Evolutionary conservation across 2,888 invertebrate species (phyloP), one percentile per base, ranked within the genome.

Genomic region (Brenthis daphne): DNA sequence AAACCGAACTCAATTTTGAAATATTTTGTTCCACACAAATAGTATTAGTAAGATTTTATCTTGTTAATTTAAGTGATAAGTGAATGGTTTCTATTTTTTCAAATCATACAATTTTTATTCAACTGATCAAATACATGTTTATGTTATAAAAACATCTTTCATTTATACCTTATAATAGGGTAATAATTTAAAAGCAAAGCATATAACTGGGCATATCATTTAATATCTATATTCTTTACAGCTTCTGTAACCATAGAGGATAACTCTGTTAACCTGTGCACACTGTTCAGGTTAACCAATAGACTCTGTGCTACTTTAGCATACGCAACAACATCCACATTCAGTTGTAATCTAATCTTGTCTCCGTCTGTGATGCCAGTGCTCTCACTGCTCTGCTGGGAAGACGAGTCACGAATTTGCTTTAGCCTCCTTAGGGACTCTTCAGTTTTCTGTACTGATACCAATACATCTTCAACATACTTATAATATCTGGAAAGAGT

Each of bases 401-500:
- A 80, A 58, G 83, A 81, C 81, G 93, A 94, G 70, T 96, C 96
- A 73, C 97, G 94, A 24, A 96, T 96, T 86, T 96, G 96, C 88
- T 98, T 98, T 82, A 99, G 93, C 77, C 98, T 94, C 82, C 97
- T 95, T 74, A 99, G 89, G 67, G 98, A 98, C 83, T 99, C 98
- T 84, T 99, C 99, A 77, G 99, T 99, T 90, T 97, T 98, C 85
- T 97, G 97, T 12, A 99, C 98, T 1, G 98, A 98, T 57, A 96
- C 97, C 73, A 99, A 90, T 2, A 99, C 98, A 87, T 98, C 98
- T 79, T 95, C 94, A 16, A 98, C 97, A 71, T 96, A 94, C 77
- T 93, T 94, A 80, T 94, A 94, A 87, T 97, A 97, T 78, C 94
- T 94, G 82, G 54, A 85, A 82, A 61, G 53, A 43, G 37, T 16